Evolutionary conservation across 2,797 vertebrate species (phyloP), one percentile per base, ranked within the genome.

Genomic region (Sylvilagus floridanus): DNA sequence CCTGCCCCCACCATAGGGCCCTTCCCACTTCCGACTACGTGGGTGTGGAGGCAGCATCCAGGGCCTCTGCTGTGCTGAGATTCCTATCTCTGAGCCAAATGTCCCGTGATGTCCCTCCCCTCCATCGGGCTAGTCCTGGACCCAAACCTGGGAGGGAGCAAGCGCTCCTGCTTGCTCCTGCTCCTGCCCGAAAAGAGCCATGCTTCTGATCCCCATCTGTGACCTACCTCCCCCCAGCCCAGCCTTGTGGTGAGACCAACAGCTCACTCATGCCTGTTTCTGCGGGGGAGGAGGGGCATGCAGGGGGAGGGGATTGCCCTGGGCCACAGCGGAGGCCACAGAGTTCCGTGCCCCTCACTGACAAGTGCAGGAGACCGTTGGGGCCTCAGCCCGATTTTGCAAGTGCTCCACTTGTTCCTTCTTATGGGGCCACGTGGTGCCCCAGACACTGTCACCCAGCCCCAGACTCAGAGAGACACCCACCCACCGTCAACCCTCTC

Each of bases 21-120:
- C 90, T 93, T 93, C 95, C 96, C 66, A 97, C 90, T 97, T 97
- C 97, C 96, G 95, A 93, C 68, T 97, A 62, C 65, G 52, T 71
- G 82, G 62, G 88, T 94, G 85, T 68, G 85, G 78, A 93, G 75
- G 79, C 90, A 10, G 68, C 68, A 82, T 83, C 76, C 85, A 35
- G 88, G 65, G 87, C 94, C 82, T 86, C 42, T 4, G 42, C 42
- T 47, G 66, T 84, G n/a, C 66, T 88, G 91, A 95, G 76, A 52
- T 86, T 79, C 57, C 2, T 35, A 84, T 78, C 86, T 92, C 76
- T 76, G 37, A 75, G 78, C 95, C 69, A 85, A 54, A n/a, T 85
- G 37, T 87, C 68, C 86, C 30, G 81, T 57, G 83, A 85, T 77
- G 95, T 93, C 93, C 77, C 93, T 91, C 87, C 28, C 22, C 26